Evolutionary conservation across 2,113 vertebrate species (phyloP).

Genomic region (Furnarius figulus): DNA sequence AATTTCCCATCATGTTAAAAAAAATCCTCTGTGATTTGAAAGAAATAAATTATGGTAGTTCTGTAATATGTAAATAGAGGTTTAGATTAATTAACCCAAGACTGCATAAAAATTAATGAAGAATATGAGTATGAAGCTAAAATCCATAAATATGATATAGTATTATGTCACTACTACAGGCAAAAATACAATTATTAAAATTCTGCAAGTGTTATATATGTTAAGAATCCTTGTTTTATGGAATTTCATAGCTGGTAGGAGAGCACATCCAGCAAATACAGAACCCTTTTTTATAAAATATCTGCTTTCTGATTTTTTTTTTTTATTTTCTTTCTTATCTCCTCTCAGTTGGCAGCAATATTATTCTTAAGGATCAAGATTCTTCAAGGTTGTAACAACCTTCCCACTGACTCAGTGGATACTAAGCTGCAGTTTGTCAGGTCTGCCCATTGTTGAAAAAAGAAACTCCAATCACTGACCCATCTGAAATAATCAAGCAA

Average conservation of each 20-base stretch:
- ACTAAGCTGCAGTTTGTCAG: neutral
- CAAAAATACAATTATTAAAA: neutral
- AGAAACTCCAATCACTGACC: neutral
- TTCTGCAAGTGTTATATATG: neutral
- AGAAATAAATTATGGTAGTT: neutral
- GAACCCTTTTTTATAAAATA: neutral
- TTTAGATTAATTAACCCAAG: neutral
- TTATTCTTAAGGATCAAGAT: neutral
- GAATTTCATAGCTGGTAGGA: neutral
- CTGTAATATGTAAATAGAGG: neutral
- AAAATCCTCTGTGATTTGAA: neutral
- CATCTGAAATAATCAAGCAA: constrained; percentile 32
- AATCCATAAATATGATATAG: neutral
- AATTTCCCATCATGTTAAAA: neutral
- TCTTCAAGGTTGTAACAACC: neutral
- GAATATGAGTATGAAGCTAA: neutral
- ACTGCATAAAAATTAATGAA: neutral
- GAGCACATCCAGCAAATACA: neutral
- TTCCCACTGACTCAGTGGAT: neutral
- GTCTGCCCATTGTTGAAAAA: neutral
- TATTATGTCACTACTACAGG: neutral
- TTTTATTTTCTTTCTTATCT: neutral
- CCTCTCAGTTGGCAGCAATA: neutral
- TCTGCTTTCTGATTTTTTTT: neutral
- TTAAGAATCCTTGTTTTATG: neutral